phyloP scores from a whole-genome alignment of 2,888 invertebrate species.

The Agrochola macilenta region DNA sequence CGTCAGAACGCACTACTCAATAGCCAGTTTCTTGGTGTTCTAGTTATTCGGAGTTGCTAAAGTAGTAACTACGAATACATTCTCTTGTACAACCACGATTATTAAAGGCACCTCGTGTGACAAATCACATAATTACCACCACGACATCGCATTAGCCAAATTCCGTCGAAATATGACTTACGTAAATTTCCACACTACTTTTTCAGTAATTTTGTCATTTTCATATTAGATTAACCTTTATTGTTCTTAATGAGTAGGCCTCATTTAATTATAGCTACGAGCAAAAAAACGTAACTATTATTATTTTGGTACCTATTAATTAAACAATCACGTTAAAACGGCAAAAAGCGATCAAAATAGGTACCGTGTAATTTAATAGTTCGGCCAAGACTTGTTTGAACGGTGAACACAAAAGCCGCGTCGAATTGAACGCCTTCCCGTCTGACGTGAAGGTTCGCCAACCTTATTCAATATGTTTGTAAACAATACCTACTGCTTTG shows the following conservation, averaged over 20 bases:
- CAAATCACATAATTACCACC: slow-evolving; percentile 47
- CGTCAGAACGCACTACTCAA: neutral
- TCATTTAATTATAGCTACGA: neutral
- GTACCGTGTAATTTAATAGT: slow-evolving; percentile 47
- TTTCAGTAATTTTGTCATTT: slow-evolving; percentile 23
- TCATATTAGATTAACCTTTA: slow-evolving; percentile 1
- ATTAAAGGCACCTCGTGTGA: slow-evolving; percentile 19
- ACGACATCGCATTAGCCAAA: slow-evolving; percentile 27
- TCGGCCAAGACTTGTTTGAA: slow-evolving; percentile 41
- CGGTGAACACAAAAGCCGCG: slow-evolving; percentile 55
- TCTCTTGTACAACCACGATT: slow-evolving; percentile 2
- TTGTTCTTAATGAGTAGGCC: neutral
- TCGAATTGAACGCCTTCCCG: slow-evolving; percentile 65
- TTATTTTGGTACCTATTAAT: neutral
- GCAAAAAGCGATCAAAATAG: slow-evolving; percentile 22
- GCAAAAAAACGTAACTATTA: too few species aligned
- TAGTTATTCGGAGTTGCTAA: too few species aligned
- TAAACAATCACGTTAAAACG: slow-evolving; percentile 10
- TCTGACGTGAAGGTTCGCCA: slow-evolving; percentile 55
- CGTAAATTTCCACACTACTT: slow-evolving; percentile 5
- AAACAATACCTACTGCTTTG: slow-evolving; percentile 36
- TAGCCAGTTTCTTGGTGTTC: neutral
- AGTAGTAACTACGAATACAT: neutral
- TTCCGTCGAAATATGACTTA: slow-evolving; percentile 40
- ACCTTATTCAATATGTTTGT: slow-evolving; percentile 24